phyloP scores from a whole-genome alignment of 2,797 vertebrate genomes.

The Lophius americanus region DNA sequence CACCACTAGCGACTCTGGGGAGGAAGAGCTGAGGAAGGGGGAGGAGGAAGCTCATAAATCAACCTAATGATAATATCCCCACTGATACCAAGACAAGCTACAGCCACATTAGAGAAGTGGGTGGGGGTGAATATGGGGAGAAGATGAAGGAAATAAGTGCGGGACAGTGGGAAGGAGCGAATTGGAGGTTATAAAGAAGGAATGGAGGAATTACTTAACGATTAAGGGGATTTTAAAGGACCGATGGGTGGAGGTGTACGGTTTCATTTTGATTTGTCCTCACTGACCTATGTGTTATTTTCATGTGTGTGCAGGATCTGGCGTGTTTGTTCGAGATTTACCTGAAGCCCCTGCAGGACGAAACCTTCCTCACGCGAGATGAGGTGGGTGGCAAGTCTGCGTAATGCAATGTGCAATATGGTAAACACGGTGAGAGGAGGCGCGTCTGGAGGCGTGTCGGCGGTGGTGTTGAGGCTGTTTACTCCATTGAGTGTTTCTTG shows the following conservation, averaged over 20 bases:
- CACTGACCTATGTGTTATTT: conserved; percentile 33
- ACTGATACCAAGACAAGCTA: conserved; percentile 66
- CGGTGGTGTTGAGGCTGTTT: conserved; percentile 9
- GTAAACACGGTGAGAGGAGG: not conserved
- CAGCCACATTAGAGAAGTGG: conserved; percentile 58
- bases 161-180: conserved; percentile 27
- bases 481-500: conserved; percentile 58
- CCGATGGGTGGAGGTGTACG: conserved; percentile 13
- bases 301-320: conserved; percentile 84
- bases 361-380: conserved; percentile 94
- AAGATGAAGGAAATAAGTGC: conserved; percentile 32
- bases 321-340: conserved; percentile 94
- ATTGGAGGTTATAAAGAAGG: conserved; percentile 40
- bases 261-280: conserved; percentile 23
- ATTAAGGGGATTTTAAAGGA: conserved; percentile 42
- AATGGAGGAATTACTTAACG: conserved; percentile 29
- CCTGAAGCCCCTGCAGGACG: conserved; percentile 93
- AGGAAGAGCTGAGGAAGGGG: conserved; percentile 4
- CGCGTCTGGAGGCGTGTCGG: not conserved
- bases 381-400: conserved; percentile 84
- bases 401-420: not conserved
- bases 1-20: conserved; percentile 27
- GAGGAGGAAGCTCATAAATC: conserved; percentile 73
- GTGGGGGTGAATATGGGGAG: conserved; percentile 1
- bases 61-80: conserved; percentile 79